Evolutionary conservation across 2,113 vertebrate species (phyloP).

Genomic region (Todiramphus chloris): DNA sequence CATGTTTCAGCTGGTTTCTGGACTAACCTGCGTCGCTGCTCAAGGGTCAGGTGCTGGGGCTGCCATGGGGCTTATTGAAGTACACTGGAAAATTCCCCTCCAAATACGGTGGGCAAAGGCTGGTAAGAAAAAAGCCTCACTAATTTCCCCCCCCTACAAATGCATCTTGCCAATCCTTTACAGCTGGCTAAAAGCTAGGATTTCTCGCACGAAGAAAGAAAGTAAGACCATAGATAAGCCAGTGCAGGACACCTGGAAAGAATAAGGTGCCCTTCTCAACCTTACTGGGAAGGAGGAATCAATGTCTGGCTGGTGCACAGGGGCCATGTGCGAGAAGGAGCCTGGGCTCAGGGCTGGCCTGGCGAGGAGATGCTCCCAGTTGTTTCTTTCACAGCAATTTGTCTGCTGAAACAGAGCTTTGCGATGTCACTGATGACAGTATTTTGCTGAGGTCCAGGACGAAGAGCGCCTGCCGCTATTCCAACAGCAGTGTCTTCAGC

Average conservation of each 20-base stretch:
- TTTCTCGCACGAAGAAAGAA: conserved; percentile 72
- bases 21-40: not conserved
- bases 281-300: conserved; percentile 40
- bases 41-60: conserved; percentile 27
- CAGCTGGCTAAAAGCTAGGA: conserved; percentile 77
- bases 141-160: conserved; percentile 61
- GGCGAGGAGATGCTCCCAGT: not conserved
- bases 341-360: not conserved
- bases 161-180: conserved; percentile 66
- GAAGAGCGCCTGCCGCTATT: not conserved
- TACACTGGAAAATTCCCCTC: conserved; percentile 43
- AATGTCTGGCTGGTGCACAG: not conserved
- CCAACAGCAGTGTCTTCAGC: fast-evolving
- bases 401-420: not conserved
- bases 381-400: not conserved
- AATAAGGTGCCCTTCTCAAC: conserved; percentile 71
- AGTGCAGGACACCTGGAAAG: conserved; percentile 76
- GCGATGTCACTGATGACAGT: not conserved
- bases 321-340: conserved; percentile 9
- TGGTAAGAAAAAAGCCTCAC: conserved; percentile 29
- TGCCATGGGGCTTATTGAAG: conserved; percentile 49
- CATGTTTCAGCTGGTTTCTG: conserved; percentile 45
- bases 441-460: not conserved
- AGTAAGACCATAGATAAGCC: conserved; percentile 77
- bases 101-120: conserved; percentile 45